A percentile compares a stretch with the other conserved stretches of the same genome.
These are phyloP conservation scores for Platerodrilus igneus DNA, from an alignment of 2,888 invertebrate genomes.

Conservation along the genomic window DNA sequence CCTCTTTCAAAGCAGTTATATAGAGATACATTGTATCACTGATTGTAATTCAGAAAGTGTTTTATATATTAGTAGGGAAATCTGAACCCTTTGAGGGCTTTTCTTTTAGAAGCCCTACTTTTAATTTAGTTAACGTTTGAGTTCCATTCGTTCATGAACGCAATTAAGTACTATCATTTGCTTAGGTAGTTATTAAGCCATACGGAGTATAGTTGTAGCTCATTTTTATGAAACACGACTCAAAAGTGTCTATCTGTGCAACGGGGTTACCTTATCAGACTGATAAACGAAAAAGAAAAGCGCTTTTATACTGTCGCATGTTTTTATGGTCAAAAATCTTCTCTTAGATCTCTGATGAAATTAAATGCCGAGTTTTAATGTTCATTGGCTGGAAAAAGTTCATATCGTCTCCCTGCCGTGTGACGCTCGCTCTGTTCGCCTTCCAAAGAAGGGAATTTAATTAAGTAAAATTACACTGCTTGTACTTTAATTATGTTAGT, in stretches of 20 bases:
- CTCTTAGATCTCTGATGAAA: constrained; percentile 52
- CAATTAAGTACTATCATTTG: no score
- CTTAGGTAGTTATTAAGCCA: no score
- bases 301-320: constrained; percentile 39
- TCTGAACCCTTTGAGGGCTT: no score
- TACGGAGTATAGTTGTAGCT: no score
- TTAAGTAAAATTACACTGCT: constrained; percentile 55
- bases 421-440: constrained; percentile 34
- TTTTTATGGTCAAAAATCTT: constrained; percentile 52
- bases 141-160: no score
- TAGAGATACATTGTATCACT: no score
- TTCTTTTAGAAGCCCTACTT: no score
- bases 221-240: no score
- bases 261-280: constrained; percentile 38
- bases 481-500: constrained; percentile 56
- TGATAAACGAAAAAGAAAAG: constrained; percentile 32
- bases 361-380: constrained; percentile 54
- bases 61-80: no score
- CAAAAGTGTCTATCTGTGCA: constrained; percentile 45
- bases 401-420: constrained; percentile 46
- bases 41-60: no score
- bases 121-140: no score
- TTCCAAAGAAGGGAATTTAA: constrained; percentile 53
- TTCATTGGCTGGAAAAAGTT: constrained; percentile 53
- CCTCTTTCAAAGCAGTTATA: no score